Percentiles rank a stretch among this genome's conserved stretches.
These are phyloP conservation scores for Andrena bicolor DNA, from an alignment of 2,888 invertebrate species.

Conservation along the genomic window DNA sequence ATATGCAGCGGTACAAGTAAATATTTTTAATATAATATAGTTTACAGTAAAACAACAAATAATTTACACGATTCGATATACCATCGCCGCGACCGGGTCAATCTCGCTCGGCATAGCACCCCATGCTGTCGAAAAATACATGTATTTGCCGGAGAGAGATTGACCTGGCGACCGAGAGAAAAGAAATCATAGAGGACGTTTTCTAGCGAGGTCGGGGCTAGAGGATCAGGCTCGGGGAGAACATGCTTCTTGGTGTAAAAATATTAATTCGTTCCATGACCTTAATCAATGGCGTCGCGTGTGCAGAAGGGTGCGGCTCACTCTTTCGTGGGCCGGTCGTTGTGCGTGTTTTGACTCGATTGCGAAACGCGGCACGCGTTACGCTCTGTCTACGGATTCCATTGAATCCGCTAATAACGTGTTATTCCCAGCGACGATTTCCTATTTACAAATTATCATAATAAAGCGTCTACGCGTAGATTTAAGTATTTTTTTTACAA, in stretches of 20 bases:
- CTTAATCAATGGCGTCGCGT: conserved; percentile 42
- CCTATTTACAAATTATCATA: conserved; percentile 66
- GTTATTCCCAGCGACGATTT: conserved; percentile 13
- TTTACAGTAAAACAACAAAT: conserved; percentile 80
- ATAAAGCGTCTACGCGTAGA: conserved; percentile 54
- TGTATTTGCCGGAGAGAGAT: conserved; percentile 66
- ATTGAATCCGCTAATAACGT: conserved; percentile 8
- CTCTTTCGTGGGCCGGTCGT: conserved; percentile 14
- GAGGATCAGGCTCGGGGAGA: conserved; percentile 12
- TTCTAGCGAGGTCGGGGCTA: conserved; percentile 29
- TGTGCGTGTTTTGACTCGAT: conserved; percentile 48
- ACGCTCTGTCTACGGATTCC: conserved; percentile 5
- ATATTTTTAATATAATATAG: conserved; percentile 71
- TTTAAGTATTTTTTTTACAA: conserved; percentile 67
- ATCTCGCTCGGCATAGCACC: conserved; percentile 77
- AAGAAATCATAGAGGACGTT: conserved; percentile 33
- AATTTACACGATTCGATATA: conserved; percentile 79
- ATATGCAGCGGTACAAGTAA: conserved; percentile 78
- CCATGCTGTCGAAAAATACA: conserved; percentile 73
- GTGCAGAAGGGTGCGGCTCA: conserved; percentile 46
- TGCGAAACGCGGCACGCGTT: not conserved
- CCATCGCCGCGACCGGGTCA: conserved; percentile 57
- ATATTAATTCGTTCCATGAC: conserved; percentile 47
- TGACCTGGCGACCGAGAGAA: conserved; percentile 48
- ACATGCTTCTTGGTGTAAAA: conserved; percentile 37